Conservation (phyloP, 2,113 vertebrate genomes). For the Eidolon helvum region DNA sequence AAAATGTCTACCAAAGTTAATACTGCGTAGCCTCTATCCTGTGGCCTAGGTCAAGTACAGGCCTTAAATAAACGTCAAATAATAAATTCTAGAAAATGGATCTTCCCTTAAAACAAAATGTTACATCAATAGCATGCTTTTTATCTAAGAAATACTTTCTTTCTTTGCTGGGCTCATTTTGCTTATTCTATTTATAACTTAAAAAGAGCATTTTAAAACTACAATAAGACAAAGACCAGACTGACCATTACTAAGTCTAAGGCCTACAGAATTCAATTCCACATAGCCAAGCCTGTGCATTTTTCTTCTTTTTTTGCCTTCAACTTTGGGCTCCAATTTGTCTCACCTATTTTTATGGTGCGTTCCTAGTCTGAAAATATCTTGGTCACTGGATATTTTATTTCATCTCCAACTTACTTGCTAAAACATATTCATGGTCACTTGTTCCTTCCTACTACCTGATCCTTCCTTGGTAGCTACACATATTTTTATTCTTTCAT, state of each 20-base stretch:
- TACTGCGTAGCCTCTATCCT: background rate
- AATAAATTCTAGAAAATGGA: constrained; percentile 53
- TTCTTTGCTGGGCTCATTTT: background rate
- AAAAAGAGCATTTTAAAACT: constrained; percentile 23
- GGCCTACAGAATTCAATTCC: background rate
- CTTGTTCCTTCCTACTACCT: background rate
- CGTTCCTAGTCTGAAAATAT: background rate
- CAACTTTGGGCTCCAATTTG: background rate
- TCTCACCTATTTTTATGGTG: background rate
- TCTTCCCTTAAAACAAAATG: constrained; percentile 10
- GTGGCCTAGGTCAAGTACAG: constrained; percentile 21
- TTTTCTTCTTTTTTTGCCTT: background rate
- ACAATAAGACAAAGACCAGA: background rate
- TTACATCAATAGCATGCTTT: constrained; percentile 7
- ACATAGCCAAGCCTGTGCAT: background rate
- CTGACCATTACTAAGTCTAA: background rate
- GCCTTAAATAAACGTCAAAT: constrained; percentile 46
- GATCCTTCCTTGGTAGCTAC: background rate
- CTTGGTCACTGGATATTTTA: background rate
- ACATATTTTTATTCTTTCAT: background rate
- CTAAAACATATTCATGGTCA: background rate
- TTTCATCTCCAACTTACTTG: background rate
- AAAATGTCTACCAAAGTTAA: background rate
- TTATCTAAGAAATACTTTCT: background rate
- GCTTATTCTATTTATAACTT: background rate